phyloP scores from a whole-genome alignment of 2,888 invertebrate genomes.

The Alitta virens region DNA sequence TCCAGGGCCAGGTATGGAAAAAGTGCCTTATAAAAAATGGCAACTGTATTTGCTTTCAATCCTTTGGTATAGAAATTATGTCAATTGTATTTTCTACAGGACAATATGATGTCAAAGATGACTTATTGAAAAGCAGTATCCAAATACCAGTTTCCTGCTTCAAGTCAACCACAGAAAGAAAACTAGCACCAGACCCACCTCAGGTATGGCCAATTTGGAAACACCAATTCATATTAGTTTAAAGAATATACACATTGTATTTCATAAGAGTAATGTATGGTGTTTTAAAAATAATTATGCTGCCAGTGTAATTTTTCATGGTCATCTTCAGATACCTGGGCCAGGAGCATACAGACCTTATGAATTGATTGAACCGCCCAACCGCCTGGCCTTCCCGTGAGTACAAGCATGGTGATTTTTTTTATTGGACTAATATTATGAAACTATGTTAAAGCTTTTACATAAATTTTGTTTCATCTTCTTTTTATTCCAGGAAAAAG shows the following conservation, averaged over 20 bases:
- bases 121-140: conserved; percentile 37
- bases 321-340: conserved; percentile 48
- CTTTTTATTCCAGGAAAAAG: conserved; percentile 42
- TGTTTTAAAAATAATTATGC: no score
- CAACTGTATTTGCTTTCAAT: neutral
- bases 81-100: conserved; percentile 32
- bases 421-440: no score
- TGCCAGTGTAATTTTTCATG: no score
- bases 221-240: no score
- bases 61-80: no score
- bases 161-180: conserved; percentile 45
- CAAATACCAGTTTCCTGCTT: conserved; percentile 52
- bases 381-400: conserved; percentile 49
- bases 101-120: conserved; percentile 52
- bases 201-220: conserved; percentile 32
- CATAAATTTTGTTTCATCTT: no score
- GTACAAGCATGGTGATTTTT: conserved; percentile 20
- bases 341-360: conserved; percentile 49
- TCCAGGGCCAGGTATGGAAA: conserved; percentile 47
- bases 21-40: no score
- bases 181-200: conserved; percentile 38
- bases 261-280: no score
- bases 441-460: no score
- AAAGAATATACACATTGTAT: no score
- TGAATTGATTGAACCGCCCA: conserved; percentile 26